phyloP scores from a whole-genome alignment of 2,113 vertebrate genomes.

The Esox niger region DNA sequence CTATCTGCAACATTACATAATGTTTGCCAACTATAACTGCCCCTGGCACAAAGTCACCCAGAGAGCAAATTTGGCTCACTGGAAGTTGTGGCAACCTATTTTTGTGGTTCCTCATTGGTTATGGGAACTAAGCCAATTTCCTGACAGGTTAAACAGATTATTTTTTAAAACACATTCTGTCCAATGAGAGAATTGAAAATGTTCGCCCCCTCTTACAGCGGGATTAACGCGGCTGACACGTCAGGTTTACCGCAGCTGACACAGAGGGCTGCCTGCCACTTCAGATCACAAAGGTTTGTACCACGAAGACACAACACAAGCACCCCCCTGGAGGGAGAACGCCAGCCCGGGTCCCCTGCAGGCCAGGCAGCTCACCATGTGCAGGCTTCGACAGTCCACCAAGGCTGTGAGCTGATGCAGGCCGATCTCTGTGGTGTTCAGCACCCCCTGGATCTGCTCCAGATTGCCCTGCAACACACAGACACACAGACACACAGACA shows the following conservation, averaged over 20 bases:
- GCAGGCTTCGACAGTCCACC: constrained; percentile 95
- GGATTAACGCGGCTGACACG: background rate
- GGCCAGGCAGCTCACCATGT: constrained; percentile 83
- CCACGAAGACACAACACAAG: constrained; percentile 15
- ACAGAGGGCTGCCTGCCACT: background rate
- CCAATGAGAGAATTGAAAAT: too few species aligned
- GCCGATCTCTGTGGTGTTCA: constrained; percentile 91
- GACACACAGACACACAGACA: too few species aligned
- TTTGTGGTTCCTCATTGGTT: too few species aligned
- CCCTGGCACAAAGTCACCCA: too few species aligned
- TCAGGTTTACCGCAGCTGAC: background rate
- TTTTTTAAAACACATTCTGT: too few species aligned
- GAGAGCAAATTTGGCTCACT: too few species aligned
- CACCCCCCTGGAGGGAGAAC: background rate
- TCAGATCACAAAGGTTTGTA: background rate
- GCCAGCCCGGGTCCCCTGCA: background rate
- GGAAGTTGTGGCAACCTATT: too few species aligned
- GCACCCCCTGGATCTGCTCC: constrained; percentile 83
- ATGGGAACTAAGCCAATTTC: too few species aligned
- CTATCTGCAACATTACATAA: too few species aligned
- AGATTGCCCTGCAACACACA: constrained; percentile 78
- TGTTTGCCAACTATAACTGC: too few species aligned
- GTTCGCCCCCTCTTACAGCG: too few species aligned
- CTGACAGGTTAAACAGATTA: too few species aligned
- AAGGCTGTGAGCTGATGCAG: constrained; percentile 95